A percentile compares a stretch with the other conserved stretches of the same genome.
phyloP scores from a whole-genome alignment of 2,113 vertebrate species.

The Odocoileus hemionus region DNA sequence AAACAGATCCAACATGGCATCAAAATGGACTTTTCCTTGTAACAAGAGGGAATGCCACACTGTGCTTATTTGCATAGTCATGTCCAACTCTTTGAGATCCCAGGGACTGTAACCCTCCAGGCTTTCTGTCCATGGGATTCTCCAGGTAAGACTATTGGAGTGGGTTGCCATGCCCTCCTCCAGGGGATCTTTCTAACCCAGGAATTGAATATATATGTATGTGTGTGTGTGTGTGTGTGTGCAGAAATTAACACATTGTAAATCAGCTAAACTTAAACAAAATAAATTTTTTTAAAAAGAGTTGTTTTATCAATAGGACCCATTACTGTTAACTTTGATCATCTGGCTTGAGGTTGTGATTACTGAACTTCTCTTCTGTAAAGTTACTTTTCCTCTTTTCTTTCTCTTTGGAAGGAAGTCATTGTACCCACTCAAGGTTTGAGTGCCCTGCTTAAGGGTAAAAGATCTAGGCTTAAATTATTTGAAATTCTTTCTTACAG shows the following conservation, averaged over 20 bases:
- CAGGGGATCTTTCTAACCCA: background rate
- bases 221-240: too few relatives aligned
- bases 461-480: background rate
- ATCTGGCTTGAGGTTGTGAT: background rate
- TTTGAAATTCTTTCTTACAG: background rate
- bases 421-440: background rate
- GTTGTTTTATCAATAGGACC: background rate
- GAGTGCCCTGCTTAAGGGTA: background rate
- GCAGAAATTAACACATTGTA: background rate
- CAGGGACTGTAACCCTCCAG: background rate
- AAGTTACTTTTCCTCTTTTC: background rate
- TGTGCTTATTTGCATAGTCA: fast-evolving
- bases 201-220: background rate
- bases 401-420: background rate
- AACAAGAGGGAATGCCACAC: background rate
- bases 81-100: background rate
- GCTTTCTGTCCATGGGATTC: background rate
- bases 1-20: background rate
- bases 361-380: background rate
- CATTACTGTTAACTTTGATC: background rate
- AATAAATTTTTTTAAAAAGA: background rate
- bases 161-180: background rate
- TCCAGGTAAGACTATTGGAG: background rate
- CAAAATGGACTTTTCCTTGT: background rate
- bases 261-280: background rate